phyloP scores from a whole-genome alignment of 2,797 vertebrate species.

The Benthosema pterotum region DNA sequence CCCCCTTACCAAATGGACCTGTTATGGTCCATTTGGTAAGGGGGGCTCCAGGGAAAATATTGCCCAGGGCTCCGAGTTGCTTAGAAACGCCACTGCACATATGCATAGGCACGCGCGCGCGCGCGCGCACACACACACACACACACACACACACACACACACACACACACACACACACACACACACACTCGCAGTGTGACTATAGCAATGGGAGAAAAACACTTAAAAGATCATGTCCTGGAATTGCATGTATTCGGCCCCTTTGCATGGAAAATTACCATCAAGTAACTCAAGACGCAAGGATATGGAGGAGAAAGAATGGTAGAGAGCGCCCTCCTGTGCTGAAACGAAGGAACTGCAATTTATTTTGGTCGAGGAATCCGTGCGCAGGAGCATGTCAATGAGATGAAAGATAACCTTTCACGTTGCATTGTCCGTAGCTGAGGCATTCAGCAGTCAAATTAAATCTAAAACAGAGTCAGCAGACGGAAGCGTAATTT shows the following conservation, averaged over 20 bases:
- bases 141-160: constrained; percentile 11
- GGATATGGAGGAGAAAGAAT: neutral
- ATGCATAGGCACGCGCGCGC: neutral
- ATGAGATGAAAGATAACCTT: constrained; percentile 35
- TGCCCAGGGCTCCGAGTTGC: no score
- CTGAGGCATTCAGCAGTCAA: constrained; percentile 62
- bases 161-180: constrained; percentile 33
- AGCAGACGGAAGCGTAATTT: constrained; percentile 57
- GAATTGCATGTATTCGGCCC: constrained; percentile 61
- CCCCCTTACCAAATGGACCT: no score
- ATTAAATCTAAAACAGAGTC: constrained; percentile 67
- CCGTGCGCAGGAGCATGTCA: constrained; percentile 36
- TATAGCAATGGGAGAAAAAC: constrained; percentile 63
- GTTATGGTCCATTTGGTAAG: no score
- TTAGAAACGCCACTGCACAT: no score
- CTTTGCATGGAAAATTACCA: constrained; percentile 78
- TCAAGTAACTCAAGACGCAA: constrained; percentile 38
- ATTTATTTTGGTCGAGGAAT: neutral
- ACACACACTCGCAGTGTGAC: constrained; percentile 46
- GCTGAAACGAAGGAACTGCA: constrained; percentile 39
- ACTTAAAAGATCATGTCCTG: constrained; percentile 59
- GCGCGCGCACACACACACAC: constrained; percentile 6
- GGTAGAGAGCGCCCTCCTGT: constrained; percentile 55
- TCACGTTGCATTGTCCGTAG: constrained; percentile 39
- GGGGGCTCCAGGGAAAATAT: no score